phyloP scores from a whole-genome alignment of 1,140 invertebrate species.

The Drosophila malerkotliana region DNA sequence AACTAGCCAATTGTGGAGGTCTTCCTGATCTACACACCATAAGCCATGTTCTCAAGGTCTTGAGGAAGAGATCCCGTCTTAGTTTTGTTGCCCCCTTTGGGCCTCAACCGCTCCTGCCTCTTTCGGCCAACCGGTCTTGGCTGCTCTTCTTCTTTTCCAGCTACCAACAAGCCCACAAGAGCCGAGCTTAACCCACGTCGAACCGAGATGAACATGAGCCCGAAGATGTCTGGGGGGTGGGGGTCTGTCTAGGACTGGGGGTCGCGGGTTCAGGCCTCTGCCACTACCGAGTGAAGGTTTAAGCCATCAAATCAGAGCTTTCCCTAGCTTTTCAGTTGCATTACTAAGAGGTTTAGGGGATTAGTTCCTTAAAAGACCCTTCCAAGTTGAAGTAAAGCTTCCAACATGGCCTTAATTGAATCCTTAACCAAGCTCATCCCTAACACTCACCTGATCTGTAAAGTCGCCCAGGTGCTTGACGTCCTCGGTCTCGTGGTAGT shows the following conservation, averaged over 20 bases:
- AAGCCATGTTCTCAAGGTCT: too few relatives aligned
- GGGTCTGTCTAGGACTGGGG: background rate
- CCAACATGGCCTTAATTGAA: too few relatives aligned
- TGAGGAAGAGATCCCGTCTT: too few relatives aligned
- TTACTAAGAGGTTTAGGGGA: too few relatives aligned
- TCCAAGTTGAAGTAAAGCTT: too few relatives aligned
- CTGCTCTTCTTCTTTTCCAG: conserved; percentile 28
- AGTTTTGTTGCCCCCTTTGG: background rate
- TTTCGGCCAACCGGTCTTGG: conserved; percentile 35
- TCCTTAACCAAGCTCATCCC: too few relatives aligned
- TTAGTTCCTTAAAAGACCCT: too few relatives aligned
- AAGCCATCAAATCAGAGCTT: background rate
- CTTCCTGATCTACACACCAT: too few relatives aligned
- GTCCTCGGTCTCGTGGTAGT: conserved; percentile 92
- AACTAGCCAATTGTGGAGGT: background rate
- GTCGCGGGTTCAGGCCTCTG: too few relatives aligned
- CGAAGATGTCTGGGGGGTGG: conserved; percentile 23
- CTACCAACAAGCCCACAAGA: conserved; percentile 8
- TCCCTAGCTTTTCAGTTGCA: background rate
- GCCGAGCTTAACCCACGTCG: background rate
- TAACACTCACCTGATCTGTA: conserved; percentile 89
- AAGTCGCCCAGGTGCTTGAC: conserved; percentile 92
- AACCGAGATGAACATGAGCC: conserved; percentile 16
- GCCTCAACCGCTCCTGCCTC: conserved; percentile 34
- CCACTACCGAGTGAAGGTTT: too few relatives aligned